Conservation (phyloP, 2,888 invertebrate genomes). For the Ernsta delagoae region DNA sequence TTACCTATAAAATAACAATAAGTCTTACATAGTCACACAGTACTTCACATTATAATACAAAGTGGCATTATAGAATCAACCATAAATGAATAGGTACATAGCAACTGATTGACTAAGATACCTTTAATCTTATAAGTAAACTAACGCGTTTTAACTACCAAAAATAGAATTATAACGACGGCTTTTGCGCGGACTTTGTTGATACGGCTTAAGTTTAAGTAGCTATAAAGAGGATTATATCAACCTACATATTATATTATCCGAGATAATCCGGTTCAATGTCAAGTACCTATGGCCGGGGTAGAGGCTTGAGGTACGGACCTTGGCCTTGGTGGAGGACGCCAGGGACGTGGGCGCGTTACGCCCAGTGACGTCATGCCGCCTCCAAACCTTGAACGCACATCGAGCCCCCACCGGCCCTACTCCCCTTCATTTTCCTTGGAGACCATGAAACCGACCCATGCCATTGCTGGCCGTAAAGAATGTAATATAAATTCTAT, state of each 20-base stretch:
- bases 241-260: neutral
- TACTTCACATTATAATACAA: too few relatives aligned
- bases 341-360: slow-evolving; percentile 52
- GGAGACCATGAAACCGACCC: slow-evolving; percentile 4
- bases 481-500: neutral
- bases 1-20: too few relatives aligned
- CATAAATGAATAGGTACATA: neutral
- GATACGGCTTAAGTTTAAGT: neutral
- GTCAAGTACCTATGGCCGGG: slow-evolving; percentile 62
- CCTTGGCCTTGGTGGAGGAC: slow-evolving; percentile 62
- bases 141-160: neutral
- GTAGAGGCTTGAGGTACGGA: slow-evolving; percentile 47
- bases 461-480: slow-evolving; percentile 10
- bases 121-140: slow-evolving; percentile 1
- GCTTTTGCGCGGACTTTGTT: neutral
- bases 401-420: slow-evolving; percentile 36
- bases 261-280: slow-evolving; percentile 48
- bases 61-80: too few relatives aligned
- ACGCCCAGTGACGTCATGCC: slow-evolving; percentile 47
- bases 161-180: neutral
- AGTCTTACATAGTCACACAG: too few relatives aligned
- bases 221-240: neutral
- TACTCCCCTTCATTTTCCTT: slow-evolving; percentile 9
- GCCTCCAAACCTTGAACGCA: slow-evolving; percentile 43
- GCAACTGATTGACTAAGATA: neutral